phyloP scores from a whole-genome alignment of 2,888 invertebrate species.

The Antitype chi region DNA sequence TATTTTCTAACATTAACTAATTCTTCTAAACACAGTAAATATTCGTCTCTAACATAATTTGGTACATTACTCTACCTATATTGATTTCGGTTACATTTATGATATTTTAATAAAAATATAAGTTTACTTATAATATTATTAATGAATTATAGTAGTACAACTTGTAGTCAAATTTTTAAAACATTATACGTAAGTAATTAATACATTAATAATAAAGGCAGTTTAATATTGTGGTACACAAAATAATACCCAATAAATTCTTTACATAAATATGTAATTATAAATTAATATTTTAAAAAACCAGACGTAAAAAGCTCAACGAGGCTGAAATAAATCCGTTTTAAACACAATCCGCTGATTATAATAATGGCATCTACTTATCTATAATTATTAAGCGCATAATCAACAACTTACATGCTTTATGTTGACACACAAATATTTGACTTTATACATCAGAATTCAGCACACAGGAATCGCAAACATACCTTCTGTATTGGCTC shows the following conservation, averaged over 20 bases:
- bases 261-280: constrained; percentile 10
- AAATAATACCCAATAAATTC: constrained; percentile 19
- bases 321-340: constrained; percentile 9
- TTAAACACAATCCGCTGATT: constrained; percentile 39
- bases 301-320: neutral
- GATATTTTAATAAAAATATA: constrained; percentile 64
- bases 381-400: constrained; percentile 65
- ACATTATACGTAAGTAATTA: constrained; percentile 2
- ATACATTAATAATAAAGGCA: constrained; percentile 26
- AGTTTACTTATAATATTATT: constrained; percentile 53
- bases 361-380: constrained; percentile 57
- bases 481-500: constrained; percentile 32
- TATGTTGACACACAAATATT: constrained; percentile 45
- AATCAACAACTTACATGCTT: constrained; percentile 53
- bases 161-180: constrained; percentile 30
- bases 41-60: constrained; percentile 67
- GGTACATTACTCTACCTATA: constrained; percentile 56
- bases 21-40: constrained; percentile 68
- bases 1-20: constrained; percentile 62
- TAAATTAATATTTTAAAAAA: constrained; percentile 22
- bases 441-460: constrained; percentile 43
- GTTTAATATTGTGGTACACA: constrained; percentile 5
- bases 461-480: constrained; percentile 46
- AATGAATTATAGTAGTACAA: constrained; percentile 49
- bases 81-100: constrained; percentile 55